phyloP scores from a whole-genome alignment of 1,140 invertebrate genomes.

The Potamilus streckersoni region DNA sequence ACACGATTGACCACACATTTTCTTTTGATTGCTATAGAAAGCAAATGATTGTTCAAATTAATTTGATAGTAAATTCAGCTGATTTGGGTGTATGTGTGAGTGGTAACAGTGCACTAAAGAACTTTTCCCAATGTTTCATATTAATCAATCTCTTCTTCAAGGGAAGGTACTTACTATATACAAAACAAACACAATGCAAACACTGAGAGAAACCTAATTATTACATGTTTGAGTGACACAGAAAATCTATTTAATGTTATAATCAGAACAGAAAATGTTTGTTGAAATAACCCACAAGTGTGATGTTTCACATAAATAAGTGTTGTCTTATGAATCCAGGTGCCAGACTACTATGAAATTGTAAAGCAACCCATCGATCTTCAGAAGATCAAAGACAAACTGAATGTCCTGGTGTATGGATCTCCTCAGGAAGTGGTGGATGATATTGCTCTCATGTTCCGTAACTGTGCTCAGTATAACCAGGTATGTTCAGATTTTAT shows the following conservation, averaged over 20 bases:
- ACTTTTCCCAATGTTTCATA: too few species aligned
- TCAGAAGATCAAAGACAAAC: constrained; percentile 57
- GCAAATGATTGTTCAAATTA: too few species aligned
- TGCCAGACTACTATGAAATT: constrained; percentile 61
- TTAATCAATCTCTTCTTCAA: too few species aligned
- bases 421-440: constrained; percentile 59
- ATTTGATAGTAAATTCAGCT: too few species aligned
- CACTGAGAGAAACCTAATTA: neutral
- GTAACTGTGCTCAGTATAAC: constrained; percentile 58
- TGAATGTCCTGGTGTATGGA: constrained; percentile 54
- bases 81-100: too few species aligned
- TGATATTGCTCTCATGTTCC: constrained; percentile 57
- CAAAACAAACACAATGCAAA: neutral
- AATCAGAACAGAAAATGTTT: too few species aligned
- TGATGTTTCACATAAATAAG: too few species aligned
- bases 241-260: neutral
- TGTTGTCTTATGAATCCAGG: constrained; percentile 34
- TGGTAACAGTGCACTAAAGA: too few species aligned
- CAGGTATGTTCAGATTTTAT: constrained; percentile 37
- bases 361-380: constrained; percentile 62
- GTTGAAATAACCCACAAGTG: too few species aligned
- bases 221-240: neutral
- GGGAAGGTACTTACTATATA: too few species aligned
- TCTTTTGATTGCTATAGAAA: too few species aligned
- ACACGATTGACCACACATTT: too few species aligned